phyloP scores from a whole-genome alignment of 2,113 vertebrate genomes.

The Epinephelus lanceolatus region DNA sequence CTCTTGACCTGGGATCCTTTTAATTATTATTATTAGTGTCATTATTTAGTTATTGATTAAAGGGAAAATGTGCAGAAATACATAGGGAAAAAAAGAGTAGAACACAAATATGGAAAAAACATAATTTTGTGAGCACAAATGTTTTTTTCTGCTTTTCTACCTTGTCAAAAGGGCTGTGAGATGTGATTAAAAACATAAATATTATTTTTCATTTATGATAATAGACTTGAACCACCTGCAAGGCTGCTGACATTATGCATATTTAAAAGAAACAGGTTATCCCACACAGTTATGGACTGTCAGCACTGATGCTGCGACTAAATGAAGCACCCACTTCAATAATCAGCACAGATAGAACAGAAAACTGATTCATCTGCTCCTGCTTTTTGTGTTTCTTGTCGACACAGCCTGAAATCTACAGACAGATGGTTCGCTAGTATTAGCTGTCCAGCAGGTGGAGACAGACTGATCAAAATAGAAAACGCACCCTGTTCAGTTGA shows the following conservation, averaged over 20 bases:
- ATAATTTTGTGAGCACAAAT: not conserved
- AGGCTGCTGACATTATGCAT: not conserved
- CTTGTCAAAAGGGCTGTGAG: not conserved
- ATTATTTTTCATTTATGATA: not conserved
- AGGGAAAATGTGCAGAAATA: not conserved
- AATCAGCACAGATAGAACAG: too few relatives aligned
- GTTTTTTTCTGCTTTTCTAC: not conserved
- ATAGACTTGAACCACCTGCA: not conserved
- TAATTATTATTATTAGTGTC: not conserved
- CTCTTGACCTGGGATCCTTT: constrained; percentile 8
- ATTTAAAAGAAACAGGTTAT: not conserved
- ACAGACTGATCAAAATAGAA: not conserved
- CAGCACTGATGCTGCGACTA: not conserved
- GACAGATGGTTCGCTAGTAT: not conserved
- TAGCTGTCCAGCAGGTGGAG: not conserved
- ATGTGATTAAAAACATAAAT: too few relatives aligned
- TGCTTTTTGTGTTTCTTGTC: too few relatives aligned
- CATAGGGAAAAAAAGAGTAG: not conserved
- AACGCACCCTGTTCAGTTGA: too few relatives aligned
- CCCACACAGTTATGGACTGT: too few relatives aligned
- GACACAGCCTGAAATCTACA: not conserved
- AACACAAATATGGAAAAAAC: too few relatives aligned
- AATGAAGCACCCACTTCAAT: not conserved
- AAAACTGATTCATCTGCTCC: too few relatives aligned
- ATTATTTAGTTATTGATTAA: not conserved